Percentiles rank a stretch among this genome's conserved stretches.
phyloP scores from a whole-genome alignment of 2,797 vertebrate genomes.

The Sebastes elongatus region DNA sequence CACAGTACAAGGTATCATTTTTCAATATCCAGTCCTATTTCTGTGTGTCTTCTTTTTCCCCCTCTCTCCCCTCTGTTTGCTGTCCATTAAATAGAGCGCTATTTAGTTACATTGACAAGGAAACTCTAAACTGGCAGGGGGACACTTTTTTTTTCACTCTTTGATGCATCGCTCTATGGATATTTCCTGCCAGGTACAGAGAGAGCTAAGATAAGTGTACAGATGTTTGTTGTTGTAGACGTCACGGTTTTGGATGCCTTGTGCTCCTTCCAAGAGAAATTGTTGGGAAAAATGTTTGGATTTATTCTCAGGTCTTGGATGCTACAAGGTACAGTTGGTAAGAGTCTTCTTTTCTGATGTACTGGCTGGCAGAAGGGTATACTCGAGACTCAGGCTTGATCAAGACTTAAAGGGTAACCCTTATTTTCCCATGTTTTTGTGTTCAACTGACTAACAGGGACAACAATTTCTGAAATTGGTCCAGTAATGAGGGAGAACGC shows the following conservation, averaged over 20 bases:
- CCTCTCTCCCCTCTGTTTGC: conserved; percentile 61
- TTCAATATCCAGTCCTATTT: conserved; percentile 60
- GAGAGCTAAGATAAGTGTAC: background rate
- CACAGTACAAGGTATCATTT: conserved; percentile 44
- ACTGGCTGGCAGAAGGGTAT: background rate
- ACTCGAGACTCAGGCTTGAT: background rate
- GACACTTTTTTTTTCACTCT: conserved; percentile 19
- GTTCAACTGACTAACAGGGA: too few relatives aligned
- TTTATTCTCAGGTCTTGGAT: background rate
- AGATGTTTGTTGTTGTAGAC: conserved; percentile 19
- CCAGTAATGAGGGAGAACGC: too few relatives aligned
- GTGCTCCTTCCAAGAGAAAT: background rate
- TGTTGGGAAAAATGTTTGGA: background rate
- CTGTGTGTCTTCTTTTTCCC: conserved; percentile 19
- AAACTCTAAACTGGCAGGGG: conserved; percentile 57
- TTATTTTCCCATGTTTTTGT: too few relatives aligned
- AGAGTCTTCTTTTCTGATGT: background rate
- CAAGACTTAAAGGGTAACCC: background rate
- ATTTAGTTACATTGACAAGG: conserved; percentile 72
- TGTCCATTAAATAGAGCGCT: conserved; percentile 66
- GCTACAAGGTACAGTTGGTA: too few relatives aligned
- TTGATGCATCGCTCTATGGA: conserved; percentile 29
- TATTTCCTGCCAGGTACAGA: conserved; percentile 21
- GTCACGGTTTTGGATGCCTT: background rate
- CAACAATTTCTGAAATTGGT: too few relatives aligned